Evolutionary conservation across 2,113 vertebrate genomes (phyloP).

Genomic region (Triplophysa rosa): DNA sequence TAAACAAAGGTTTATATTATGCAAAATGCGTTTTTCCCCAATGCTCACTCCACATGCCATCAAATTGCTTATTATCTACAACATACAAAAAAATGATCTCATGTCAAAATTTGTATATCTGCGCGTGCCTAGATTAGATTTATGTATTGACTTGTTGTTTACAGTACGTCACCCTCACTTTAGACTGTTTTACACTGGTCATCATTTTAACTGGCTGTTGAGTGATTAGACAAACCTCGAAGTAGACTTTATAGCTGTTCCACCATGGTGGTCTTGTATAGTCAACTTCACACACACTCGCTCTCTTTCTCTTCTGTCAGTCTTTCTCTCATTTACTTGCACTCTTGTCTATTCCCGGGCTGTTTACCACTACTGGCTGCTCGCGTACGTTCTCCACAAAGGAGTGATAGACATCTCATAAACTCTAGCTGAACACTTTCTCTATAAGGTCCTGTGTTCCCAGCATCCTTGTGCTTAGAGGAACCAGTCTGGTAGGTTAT

Average conservation of each 20-base stretch:
- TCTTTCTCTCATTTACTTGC: constrained; percentile 28
- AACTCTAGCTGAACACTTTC: constrained; percentile 23
- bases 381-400: constrained; percentile 17
- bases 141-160: background rate
- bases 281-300: constrained; percentile 21
- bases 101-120: background rate
- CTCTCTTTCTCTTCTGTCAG: background rate
- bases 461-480: constrained; percentile 49
- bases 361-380: constrained; percentile 29
- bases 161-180: background rate
- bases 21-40: too few relatives aligned
- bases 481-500: constrained; percentile 48
- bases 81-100: too few relatives aligned
- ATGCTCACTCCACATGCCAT: too few relatives aligned
- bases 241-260: constrained; percentile 25
- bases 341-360: background rate
- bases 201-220: constrained; percentile 43
- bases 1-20: too few relatives aligned
- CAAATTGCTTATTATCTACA: too few relatives aligned
- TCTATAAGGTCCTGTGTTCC: constrained; percentile 31
- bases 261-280: constrained; percentile 46
- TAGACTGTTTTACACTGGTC: constrained; percentile 2
- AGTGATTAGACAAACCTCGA: constrained; percentile 44
- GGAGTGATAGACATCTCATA: constrained; percentile 44
- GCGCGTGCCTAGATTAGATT: background rate